These are phyloP conservation scores for Neuroscelio doddi DNA, from an alignment of 2,888 invertebrate species.

Conservation along the genomic window DNA sequence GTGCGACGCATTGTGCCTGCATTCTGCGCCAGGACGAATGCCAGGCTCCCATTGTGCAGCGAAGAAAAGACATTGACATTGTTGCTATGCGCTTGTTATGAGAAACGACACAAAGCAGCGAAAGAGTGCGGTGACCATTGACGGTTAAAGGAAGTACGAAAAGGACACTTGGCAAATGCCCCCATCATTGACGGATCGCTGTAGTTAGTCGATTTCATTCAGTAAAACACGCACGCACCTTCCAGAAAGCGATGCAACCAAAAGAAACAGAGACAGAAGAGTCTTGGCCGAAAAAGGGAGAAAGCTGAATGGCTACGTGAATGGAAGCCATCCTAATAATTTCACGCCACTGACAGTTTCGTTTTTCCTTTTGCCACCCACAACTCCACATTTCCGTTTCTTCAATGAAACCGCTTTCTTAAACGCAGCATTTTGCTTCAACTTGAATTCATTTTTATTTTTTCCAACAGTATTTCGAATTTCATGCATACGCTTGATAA, in stretches of 20 bases:
- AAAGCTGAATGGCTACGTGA: constrained; percentile 44
- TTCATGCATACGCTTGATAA: too few relatives aligned
- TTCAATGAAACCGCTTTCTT: not conserved
- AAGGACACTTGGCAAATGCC: constrained; percentile 50
- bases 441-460: too few relatives aligned
- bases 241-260: constrained; percentile 23
- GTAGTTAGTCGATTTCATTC: constrained; percentile 53
- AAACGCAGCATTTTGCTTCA: not conserved
- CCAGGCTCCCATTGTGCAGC: constrained; percentile 50
- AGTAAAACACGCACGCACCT: constrained; percentile 52
- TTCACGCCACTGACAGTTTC: constrained; percentile 44
- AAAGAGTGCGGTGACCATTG: constrained; percentile 53
- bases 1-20: constrained; percentile 48
- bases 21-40: constrained; percentile 50
- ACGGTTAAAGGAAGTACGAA: constrained; percentile 48
- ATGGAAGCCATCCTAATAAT: constrained; percentile 41
- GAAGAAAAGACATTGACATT: constrained; percentile 58
- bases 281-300: constrained; percentile 25
- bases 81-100: constrained; percentile 56
- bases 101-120: constrained; percentile 53
- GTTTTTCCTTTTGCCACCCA: constrained; percentile 21
- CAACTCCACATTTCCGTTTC: constrained; percentile 4
- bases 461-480: too few relatives aligned
- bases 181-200: constrained; percentile 52
- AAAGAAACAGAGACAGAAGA: too few relatives aligned